Base-by-base conservation (phyloP, 2,888 invertebrate species). In the Aphodius granarius region DNA sequence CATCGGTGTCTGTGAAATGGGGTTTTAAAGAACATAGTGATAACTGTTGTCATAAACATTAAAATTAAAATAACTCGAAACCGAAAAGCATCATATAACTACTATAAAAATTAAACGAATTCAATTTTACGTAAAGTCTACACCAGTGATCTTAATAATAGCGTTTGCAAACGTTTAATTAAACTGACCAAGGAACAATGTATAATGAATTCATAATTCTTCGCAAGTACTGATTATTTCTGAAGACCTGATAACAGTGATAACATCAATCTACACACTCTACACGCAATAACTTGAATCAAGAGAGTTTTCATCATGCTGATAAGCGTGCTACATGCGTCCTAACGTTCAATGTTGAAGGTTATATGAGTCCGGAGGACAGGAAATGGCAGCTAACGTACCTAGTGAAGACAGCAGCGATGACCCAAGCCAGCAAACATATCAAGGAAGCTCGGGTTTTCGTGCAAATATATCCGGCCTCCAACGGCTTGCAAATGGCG, bases 401-500 rank as follows among this genome's bases (percentile, higher is more conserved):
- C 96, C 95, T 95, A 81, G 96, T 95, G 83, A 95, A 94, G 66
- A 95, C 87, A 3, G 95, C 95, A 0, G 95, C 95, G 76, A 94
- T 91, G 84, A 93, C 91, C 96, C 96, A 96, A 23, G 95, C 95
- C 75, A 94, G 86, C 0, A 94, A 89, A 84, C 95, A 95, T 81
- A 96, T 95, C 78, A 94, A 89, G 18, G 94, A 91, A 0, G 96
- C 96, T 74, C 95, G 89, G 9, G 95, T 92, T 87, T 95, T 95
- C 43, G 96, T 96, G 86, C 96, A 96, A 73, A 96, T 94, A 87
- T 95, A 96, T 77, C 95, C 95, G 3, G 96, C 97, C 82, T 95
- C 92, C 73, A 97, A 89, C 0, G 97, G 97, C 85, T 96, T 94
- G 87, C 97, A 97, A 85, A 97, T 97, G 79, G 97, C 97, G 86